These are phyloP conservation scores for Drosophila lini DNA, from an alignment of 1,140 invertebrate species.

Conservation along the genomic window DNA sequence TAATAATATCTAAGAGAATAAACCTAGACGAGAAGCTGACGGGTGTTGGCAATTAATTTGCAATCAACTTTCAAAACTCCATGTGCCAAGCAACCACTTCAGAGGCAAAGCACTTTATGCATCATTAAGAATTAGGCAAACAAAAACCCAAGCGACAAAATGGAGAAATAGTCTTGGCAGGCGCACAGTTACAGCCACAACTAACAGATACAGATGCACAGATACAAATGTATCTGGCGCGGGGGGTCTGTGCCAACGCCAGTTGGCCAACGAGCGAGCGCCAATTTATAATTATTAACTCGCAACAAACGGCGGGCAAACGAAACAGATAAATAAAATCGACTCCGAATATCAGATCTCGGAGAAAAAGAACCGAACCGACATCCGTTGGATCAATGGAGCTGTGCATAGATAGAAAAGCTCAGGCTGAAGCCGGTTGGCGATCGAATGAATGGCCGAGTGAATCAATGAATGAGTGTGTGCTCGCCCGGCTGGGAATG, in stretches of 20 bases:
- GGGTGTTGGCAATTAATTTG: constrained; percentile 71
- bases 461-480: constrained; percentile 65
- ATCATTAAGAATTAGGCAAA: constrained; percentile 82
- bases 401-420: constrained; percentile 2
- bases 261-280: constrained; percentile 50
- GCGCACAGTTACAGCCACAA: constrained; percentile 15
- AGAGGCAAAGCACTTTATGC: constrained; percentile 71
- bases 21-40: constrained; percentile 2
- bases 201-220: neutral
- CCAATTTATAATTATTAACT: constrained; percentile 83
- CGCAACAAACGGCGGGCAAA: constrained; percentile 59
- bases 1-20: constrained; percentile 23
- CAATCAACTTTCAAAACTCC: constrained; percentile 78
- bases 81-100: constrained; percentile 45
- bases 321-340: constrained; percentile 80
- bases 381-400: constrained; percentile 74
- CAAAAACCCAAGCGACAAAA: constrained; percentile 70
- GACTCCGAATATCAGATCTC: constrained; percentile 53
- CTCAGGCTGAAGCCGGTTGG: constrained; percentile 60
- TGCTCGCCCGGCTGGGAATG: constrained; percentile 52
- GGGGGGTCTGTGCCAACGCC: constrained; percentile 28
- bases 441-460: constrained; percentile 48
- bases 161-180: constrained; percentile 63
- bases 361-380: constrained; percentile 69
- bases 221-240: constrained; percentile 52